A percentile compares a stretch with the other conserved stretches of the same genome.
These are phyloP conservation scores for Syngnathoides biaculeatus DNA, from an alignment of 2,113 vertebrate species.

Conservation along the genomic window DNA sequence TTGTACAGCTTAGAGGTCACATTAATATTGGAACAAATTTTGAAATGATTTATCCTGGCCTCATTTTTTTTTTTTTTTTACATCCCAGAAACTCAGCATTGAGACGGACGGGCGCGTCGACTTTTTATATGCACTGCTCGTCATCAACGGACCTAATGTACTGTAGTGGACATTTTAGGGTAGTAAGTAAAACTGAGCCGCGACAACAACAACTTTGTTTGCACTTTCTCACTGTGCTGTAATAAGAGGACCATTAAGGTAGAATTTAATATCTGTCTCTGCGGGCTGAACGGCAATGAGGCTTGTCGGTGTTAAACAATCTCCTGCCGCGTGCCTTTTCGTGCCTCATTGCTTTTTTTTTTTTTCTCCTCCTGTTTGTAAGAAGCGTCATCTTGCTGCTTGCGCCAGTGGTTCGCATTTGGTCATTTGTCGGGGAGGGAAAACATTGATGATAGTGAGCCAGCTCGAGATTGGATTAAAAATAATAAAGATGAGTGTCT, in stretches of 20 bases:
- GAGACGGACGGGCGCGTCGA: not conserved
- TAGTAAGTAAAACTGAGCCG: not conserved
- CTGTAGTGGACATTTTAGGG: not conserved
- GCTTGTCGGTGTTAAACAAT: slow-evolving; percentile 52
- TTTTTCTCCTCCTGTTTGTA: slow-evolving; percentile 9
- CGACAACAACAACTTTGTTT: not conserved
- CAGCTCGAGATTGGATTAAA: slow-evolving; percentile 31
- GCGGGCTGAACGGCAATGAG: slow-evolving; percentile 39
- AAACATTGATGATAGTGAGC: slow-evolving; percentile 20
- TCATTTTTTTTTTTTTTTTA: not conserved
- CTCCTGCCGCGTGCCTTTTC: slow-evolving; percentile 23
- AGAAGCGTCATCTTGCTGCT: slow-evolving; percentile 28
- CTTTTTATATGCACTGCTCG: not conserved
- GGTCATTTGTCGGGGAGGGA: slow-evolving; percentile 1
- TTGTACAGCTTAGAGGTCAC: not conserved
- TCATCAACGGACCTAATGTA: not conserved
- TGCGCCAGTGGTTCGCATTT: slow-evolving; percentile 26
- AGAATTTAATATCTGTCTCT: slow-evolving; percentile 15
- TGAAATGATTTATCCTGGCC: not conserved
- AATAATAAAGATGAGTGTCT: slow-evolving; percentile 28
- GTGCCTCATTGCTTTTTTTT: slow-evolving; percentile 1
- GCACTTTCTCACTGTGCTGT: not conserved
- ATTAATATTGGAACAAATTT: not conserved
- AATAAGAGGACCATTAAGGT: not conserved
- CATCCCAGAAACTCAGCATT: not conserved